These are phyloP conservation scores for Mellilla xanthometata DNA, from an alignment of 2,888 invertebrate genomes.

Conservation along the genomic window DNA sequence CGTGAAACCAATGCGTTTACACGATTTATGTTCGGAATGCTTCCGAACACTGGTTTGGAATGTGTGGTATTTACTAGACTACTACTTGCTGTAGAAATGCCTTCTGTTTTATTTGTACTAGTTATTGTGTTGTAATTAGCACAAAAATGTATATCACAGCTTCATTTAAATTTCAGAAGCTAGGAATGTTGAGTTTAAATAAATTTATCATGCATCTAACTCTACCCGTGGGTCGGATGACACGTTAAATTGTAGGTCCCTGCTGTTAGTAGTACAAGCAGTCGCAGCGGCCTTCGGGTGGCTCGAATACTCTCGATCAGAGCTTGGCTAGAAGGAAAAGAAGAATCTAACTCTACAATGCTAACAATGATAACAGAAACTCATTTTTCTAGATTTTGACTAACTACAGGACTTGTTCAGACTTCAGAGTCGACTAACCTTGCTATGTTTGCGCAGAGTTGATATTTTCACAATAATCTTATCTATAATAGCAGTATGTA, in stretches of 20 bases:
- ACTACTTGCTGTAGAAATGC: conserved; percentile 18
- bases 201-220: too few species aligned
- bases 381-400: conserved; percentile 14
- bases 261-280: too few species aligned
- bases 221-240: too few species aligned
- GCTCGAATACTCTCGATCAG: too few species aligned
- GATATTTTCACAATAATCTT: conserved; percentile 35
- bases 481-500: conserved; percentile 33
- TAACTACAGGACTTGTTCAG: conserved; percentile 12
- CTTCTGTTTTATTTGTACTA: conserved; percentile 5
- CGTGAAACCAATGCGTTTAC: conserved; percentile 47
- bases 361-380: conserved; percentile 11
- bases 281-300: too few species aligned
- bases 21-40: conserved; percentile 58
- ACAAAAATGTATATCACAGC: too few species aligned
- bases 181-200: too few species aligned
- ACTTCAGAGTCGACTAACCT: conserved; percentile 24
- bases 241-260: too few species aligned
- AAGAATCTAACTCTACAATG: background rate
- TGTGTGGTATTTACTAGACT: conserved; percentile 33
- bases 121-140: background rate
- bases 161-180: too few species aligned
- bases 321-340: too few species aligned
- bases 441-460: conserved; percentile 28
- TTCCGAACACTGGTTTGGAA: conserved; percentile 42